Conservation (phyloP, 2,888 invertebrate species). For the Xestia rhomboidea region DNA sequence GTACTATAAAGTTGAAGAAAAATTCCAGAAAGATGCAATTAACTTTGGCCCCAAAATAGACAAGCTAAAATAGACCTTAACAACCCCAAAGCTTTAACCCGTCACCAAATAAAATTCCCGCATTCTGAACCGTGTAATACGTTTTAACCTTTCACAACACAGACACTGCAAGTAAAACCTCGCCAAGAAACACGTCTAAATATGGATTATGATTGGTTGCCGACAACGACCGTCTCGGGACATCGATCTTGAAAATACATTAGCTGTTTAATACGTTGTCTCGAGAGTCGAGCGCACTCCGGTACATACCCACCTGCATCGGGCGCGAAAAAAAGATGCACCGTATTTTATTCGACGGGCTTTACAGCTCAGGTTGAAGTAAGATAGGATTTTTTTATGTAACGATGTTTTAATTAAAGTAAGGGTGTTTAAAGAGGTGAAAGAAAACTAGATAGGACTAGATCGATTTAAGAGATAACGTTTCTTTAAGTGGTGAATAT, state of each 20-base stretch:
- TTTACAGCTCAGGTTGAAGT: slow-evolving; percentile 15
- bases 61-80: background rate
- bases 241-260: slow-evolving; percentile 72
- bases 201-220: slow-evolving; percentile 69
- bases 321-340: slow-evolving; percentile 55
- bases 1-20: background rate
- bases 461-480: background rate
- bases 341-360: slow-evolving; percentile 24
- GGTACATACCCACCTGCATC: slow-evolving; percentile 71
- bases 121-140: slow-evolving; percentile 1
- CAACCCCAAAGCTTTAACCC: background rate
- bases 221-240: slow-evolving; percentile 47
- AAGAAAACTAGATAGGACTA: background rate
- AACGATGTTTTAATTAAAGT: slow-evolving; percentile 9
- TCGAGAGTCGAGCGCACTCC: slow-evolving; percentile 49
- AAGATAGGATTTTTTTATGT: slow-evolving; percentile 18
- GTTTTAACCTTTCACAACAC: slow-evolving; percentile 15
- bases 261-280: slow-evolving; percentile 66
- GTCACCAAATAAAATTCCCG: background rate
- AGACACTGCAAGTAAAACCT: slow-evolving; percentile 26
- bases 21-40: background rate
- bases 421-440: background rate
- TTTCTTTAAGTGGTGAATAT: background rate
- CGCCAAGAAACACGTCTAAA: slow-evolving; percentile 49
- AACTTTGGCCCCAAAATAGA: background rate